Evolutionary conservation across 2,888 invertebrate species (phyloP).

Genomic region (Hyppa rectilinea): DNA sequence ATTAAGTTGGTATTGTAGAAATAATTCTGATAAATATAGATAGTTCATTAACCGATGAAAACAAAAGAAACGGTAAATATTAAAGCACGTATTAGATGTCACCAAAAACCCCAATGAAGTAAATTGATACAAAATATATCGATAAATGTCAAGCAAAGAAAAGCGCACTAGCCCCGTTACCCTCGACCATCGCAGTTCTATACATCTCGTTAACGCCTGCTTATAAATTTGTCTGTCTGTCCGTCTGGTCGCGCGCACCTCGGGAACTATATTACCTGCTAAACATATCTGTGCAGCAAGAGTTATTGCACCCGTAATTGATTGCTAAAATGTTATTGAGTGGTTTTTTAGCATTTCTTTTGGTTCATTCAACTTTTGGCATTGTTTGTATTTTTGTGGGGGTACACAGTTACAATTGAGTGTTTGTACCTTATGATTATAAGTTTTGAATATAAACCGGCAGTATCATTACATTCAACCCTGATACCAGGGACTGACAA

Average conservation of each 20-base stretch:
- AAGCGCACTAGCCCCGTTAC: slow-evolving; percentile 61
- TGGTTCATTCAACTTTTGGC: slow-evolving; percentile 47
- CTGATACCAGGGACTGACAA: too few relatives aligned
- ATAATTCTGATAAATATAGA: too few relatives aligned
- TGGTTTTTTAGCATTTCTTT: slow-evolving; percentile 41
- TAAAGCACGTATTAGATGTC: not conserved
- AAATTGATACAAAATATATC: too few relatives aligned
- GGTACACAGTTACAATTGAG: not conserved
- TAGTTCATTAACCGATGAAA: too few relatives aligned
- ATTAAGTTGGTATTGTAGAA: too few relatives aligned
- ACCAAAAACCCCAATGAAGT: not conserved
- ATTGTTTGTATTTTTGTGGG: not conserved
- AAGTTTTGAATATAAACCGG: too few relatives aligned
- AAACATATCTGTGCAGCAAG: slow-evolving; percentile 66
- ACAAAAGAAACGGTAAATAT: not conserved
- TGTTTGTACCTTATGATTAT: too few relatives aligned
- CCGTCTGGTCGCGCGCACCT: slow-evolving; percentile 69
- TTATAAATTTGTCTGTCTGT: slow-evolving; percentile 85
- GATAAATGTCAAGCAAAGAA: too few relatives aligned
- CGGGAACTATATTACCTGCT: slow-evolving; percentile 68
- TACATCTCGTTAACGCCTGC: slow-evolving; percentile 84
- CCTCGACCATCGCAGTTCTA: slow-evolving; percentile 36
- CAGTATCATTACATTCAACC: too few relatives aligned
- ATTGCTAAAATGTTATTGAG: slow-evolving; percentile 69
- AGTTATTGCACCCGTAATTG: slow-evolving; percentile 73